Conservation (phyloP, 1,140 invertebrate genomes). For the Sarcophaga peregrina region DNA sequence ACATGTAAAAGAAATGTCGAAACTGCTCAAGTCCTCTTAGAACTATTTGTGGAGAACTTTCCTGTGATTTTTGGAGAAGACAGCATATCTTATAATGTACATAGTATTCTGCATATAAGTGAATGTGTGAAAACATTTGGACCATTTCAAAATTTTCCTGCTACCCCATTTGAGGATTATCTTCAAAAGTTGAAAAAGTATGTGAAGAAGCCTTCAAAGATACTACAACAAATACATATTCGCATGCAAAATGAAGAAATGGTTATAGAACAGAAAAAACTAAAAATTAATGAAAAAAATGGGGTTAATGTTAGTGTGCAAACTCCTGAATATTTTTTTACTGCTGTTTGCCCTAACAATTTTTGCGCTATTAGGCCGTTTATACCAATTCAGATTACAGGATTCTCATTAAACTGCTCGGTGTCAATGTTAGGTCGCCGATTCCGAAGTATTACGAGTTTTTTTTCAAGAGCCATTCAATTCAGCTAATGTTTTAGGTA, state of each 20-base stretch:
- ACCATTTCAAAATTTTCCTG: constrained; percentile 20
- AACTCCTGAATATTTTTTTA: background rate
- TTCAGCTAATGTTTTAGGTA: background rate
- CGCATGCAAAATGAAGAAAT: constrained; percentile 16
- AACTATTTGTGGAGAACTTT: constrained; percentile 10
- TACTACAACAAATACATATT: constrained; percentile 19
- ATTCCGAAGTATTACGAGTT: background rate
- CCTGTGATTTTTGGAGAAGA: background rate
- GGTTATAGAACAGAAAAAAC: background rate
- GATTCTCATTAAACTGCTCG: background rate
- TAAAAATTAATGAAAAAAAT: constrained; percentile 15
- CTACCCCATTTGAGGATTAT: constrained; percentile 32
- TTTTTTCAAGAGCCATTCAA: background rate
- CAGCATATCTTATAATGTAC: constrained; percentile 5
- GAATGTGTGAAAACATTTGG: background rate
- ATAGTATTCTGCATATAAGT: constrained; percentile 1
- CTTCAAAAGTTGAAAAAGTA: background rate
- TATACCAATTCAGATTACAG: constrained; percentile 1
- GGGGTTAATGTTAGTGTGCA: background rate
- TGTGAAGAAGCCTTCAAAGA: background rate
- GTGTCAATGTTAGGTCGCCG: background rate
- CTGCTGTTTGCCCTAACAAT: constrained; percentile 6
- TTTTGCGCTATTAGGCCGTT: background rate
- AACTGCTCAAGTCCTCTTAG: constrained; percentile 15
- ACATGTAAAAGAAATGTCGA: constrained; percentile 17